These are phyloP conservation scores for Aphidius colemani DNA, from an alignment of 2,888 invertebrate genomes.

Conservation along the genomic window DNA sequence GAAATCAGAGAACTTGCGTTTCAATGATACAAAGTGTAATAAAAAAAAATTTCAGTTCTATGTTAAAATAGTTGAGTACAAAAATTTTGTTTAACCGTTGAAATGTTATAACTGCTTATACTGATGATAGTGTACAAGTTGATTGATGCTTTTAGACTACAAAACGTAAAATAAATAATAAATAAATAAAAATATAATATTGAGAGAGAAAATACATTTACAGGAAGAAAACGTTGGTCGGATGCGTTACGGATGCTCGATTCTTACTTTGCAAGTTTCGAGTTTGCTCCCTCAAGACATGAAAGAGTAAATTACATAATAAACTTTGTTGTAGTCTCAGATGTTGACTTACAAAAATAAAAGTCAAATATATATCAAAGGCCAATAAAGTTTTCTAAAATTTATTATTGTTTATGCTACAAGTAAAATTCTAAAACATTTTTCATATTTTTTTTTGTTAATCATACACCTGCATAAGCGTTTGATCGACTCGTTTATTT, in stretches of 20 bases:
- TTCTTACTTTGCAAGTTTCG: not conserved
- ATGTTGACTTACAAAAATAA: slow-evolving; percentile 8
- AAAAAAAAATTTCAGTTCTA: too few relatives aligned
- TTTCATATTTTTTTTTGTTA: too few relatives aligned
- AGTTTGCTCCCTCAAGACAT: slow-evolving; percentile 3
- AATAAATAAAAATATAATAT: too few relatives aligned
- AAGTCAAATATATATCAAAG: too few relatives aligned
- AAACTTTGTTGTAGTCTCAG: slow-evolving; percentile 9
- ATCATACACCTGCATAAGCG: too few relatives aligned
- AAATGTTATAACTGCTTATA: not conserved
- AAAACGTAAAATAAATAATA: too few relatives aligned
- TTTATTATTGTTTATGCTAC: too few relatives aligned
- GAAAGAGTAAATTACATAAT: slow-evolving; percentile 12
- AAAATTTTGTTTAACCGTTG: not conserved
- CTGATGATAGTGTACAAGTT: not conserved
- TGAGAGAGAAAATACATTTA: too few relatives aligned
- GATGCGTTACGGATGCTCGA: slow-evolving; percentile 13
- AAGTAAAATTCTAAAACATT: too few relatives aligned
- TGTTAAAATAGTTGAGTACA: not conserved
- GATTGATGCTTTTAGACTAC: too few relatives aligned
- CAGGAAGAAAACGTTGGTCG: not conserved
- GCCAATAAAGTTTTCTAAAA: too few relatives aligned
- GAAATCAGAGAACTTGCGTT: slow-evolving; percentile 4
- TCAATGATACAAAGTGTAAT: not conserved
- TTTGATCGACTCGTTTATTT: too few relatives aligned